These are phyloP conservation scores for Apogon hyalosoma DNA, from an alignment of 2,797 vertebrate genomes.

Conservation along the genomic window DNA sequence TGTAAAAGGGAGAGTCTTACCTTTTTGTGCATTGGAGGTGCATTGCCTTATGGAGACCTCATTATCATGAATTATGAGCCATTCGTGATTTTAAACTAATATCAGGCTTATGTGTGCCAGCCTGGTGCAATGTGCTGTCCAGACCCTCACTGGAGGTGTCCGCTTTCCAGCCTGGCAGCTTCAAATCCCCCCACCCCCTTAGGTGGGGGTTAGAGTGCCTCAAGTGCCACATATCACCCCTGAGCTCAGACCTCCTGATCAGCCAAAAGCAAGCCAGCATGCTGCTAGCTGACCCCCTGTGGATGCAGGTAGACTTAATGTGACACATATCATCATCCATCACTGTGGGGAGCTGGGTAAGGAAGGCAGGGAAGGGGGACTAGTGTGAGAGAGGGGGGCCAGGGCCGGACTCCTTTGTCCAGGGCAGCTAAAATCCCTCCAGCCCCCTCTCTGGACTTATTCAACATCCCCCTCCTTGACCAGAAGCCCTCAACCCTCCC, in stretches of 20 bases:
- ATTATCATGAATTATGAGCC: slow-evolving; percentile 64
- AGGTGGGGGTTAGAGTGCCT: slow-evolving; percentile 65
- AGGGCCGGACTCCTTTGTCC: slow-evolving; percentile 79
- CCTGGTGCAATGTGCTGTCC: slow-evolving; percentile 54
- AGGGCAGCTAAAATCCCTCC: slow-evolving; percentile 88
- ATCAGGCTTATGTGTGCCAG: slow-evolving; percentile 51
- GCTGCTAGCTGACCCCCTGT: slow-evolving; percentile 74
- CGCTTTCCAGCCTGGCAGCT: slow-evolving; percentile 66
- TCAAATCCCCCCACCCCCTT: slow-evolving; percentile 15
- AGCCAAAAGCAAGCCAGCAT: slow-evolving; percentile 63
- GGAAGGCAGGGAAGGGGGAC: slow-evolving; percentile 56
- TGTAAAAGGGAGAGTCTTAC: slow-evolving; percentile 24
- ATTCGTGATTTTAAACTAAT: slow-evolving; percentile 50
- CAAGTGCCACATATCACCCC: slow-evolving; percentile 81
- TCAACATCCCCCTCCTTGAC: slow-evolving; percentile 56
- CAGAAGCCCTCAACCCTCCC: slow-evolving; percentile 62
- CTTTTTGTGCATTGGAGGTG: slow-evolving; percentile 48
- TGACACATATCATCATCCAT: slow-evolving; percentile 85
- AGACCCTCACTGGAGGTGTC: slow-evolving; percentile 55
- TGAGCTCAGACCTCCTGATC: slow-evolving; percentile 74
- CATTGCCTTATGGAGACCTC: slow-evolving; percentile 70
- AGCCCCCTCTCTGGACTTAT: slow-evolving; percentile 66
- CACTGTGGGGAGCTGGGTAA: slow-evolving; percentile 60
- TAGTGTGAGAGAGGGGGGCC: slow-evolving; percentile 63
- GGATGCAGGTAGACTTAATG: slow-evolving; percentile 78